Evolutionary conservation across 1,140 invertebrate species (phyloP).

Genomic region (Drosophila lowei): DNA sequence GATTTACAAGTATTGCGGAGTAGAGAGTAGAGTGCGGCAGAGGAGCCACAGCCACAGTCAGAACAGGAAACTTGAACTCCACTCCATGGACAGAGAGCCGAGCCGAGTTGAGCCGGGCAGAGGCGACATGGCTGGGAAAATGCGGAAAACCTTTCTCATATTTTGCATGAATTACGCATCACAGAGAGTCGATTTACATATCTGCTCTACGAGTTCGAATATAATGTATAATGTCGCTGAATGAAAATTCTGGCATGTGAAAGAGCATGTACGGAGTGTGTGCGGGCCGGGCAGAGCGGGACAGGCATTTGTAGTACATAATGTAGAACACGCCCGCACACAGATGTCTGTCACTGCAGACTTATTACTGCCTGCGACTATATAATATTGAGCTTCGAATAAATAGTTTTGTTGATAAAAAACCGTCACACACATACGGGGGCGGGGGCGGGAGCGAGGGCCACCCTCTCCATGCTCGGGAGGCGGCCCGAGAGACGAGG

Average conservation of each 20-base stretch:
- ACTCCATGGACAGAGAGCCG: slow-evolving; percentile 4
- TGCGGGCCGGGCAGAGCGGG: background rate
- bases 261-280: background rate
- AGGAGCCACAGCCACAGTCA: slow-evolving; percentile 31
- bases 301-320: slow-evolving; percentile 14
- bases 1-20: slow-evolving; percentile 73
- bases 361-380: slow-evolving; percentile 22
- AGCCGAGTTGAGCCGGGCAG: slow-evolving; percentile 1
- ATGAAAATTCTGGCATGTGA: slow-evolving; percentile 2
- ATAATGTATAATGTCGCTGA: slow-evolving; percentile 2
- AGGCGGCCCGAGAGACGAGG: no score
- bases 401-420: slow-evolving; percentile 57
- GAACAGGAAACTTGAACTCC: slow-evolving; percentile 72
- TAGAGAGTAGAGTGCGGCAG: background rate
- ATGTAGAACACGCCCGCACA: slow-evolving; percentile 8
- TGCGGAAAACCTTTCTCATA: slow-evolving; percentile 53
- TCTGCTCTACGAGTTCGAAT: slow-evolving; percentile 20
- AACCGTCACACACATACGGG: slow-evolving; percentile 8
- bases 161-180: slow-evolving; percentile 25
- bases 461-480: no score
- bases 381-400: slow-evolving; percentile 61
- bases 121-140: slow-evolving; percentile 38
- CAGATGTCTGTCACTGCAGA: slow-evolving; percentile 22
- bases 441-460: no score
- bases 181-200: slow-evolving; percentile 41